A percentile compares a stretch with the other conserved stretches of the same genome.
phyloP scores from a whole-genome alignment of 2,888 invertebrate genomes.

The Chrysolina haemoptera region DNA sequence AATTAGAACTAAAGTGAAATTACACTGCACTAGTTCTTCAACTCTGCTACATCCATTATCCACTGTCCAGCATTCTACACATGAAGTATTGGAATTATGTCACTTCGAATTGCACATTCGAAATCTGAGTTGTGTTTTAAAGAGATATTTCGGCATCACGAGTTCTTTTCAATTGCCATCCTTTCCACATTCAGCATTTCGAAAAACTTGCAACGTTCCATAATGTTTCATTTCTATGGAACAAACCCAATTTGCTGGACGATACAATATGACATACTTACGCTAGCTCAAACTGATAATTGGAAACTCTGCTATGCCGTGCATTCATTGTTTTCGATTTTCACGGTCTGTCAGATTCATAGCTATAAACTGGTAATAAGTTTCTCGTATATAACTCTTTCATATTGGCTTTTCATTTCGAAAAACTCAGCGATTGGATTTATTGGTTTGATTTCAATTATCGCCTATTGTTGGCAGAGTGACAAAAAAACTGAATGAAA shows the following conservation, averaged over 20 bases:
- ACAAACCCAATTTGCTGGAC: neutral
- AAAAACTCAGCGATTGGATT: neutral
- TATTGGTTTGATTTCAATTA: conserved; percentile 4
- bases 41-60: too few relatives aligned
- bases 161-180: neutral
- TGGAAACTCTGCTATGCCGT: conserved; percentile 5
- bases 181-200: neutral
- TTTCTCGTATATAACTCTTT: conserved; percentile 19
- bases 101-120: too few relatives aligned
- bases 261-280: conserved; percentile 8
- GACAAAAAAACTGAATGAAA: conserved; percentile 1
- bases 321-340: conserved; percentile 39
- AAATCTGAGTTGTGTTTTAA: neutral
- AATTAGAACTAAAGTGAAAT: too few relatives aligned
- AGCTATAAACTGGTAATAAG: conserved; percentile 31
- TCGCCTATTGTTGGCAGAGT: neutral
- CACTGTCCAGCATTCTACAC: too few relatives aligned
- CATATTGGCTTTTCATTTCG: conserved; percentile 20
- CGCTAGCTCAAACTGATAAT: conserved; percentile 9
- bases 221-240: neutral
- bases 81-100: too few relatives aligned
- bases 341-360: conserved; percentile 41
- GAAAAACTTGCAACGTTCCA: neutral
- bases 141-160: neutral
- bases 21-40: too few relatives aligned